Base-by-base conservation (phyloP, 2,888 invertebrate species). In the Lithophane socia region DNA sequence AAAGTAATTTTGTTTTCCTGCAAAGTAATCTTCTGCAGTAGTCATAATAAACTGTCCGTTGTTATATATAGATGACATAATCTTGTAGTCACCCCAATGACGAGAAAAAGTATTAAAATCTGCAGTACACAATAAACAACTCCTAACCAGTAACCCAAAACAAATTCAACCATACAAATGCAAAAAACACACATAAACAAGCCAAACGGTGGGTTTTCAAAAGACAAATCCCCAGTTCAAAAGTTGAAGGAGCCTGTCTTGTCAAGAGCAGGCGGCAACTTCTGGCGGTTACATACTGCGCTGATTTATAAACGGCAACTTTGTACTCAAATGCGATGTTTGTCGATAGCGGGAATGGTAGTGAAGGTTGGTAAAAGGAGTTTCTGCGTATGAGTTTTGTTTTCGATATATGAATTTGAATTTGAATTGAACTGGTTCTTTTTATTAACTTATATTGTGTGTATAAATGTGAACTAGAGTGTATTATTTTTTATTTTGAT, bases 151-250 rank as follows among this genome's bases (percentile, higher is more conserved):
- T 18, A 61, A 37, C 42, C 64, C 16, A 52, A 75, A 69, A 70
- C 42, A 75, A 70, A 82, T 79, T 58, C 56, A 65, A 42, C 56
- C 49, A 69, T 44, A 52, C 18, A 63, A 61, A 75, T 73, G 56
- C 76, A 76, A 61, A 74, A 80, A 75, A 71, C 58, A 82, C 37
- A 80, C 73, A 67, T 70, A 75, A 73, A 78, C 58, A 81, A 65
- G 63, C 42, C 60, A 66, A 84, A 75, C 65, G 61, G 75, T 71
- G 63, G 72, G 75, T 84, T 84, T 82, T 76, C 66, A 64, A 80
- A 83, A 85, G 81, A 85, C 83, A 83, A 85, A 85, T 85, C 75
- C 77, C 64, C 63, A 70, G 85, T 85, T 85, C 77, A 80, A 85
- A 85, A 84, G 85, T 85, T 85, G 85, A 78, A 83, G 77, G 56